Base-by-base conservation (phyloP, 2,113 vertebrate species). In the Riparia riparia region DNA sequence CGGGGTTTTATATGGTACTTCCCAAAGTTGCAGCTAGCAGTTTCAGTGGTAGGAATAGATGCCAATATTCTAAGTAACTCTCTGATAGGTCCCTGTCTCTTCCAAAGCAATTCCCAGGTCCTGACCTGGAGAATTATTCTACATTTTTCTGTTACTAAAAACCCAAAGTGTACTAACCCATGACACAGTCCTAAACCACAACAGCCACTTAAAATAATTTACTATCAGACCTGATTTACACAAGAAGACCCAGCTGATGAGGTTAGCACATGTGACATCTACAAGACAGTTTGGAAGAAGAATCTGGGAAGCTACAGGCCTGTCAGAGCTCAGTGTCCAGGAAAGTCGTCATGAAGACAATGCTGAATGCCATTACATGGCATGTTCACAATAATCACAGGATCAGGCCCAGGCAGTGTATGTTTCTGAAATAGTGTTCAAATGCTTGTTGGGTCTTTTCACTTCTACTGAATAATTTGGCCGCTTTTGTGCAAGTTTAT, bases 291-390 rank as follows among this genome's bases (percentile, higher is more conserved):
- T 17, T 1, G 0, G 42, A 66, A 82, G 20, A 22, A 66, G 5
- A 2, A 20, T 58, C 10, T 7, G 1, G n/a, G 7, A 28, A 60
- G 50, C 24, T 50, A 28, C 15, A 31, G 8, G 8, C 5, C 12
- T 72, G 8, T 50, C 32, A 50, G 5, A 34, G 7, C 2, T 80
- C 8, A 2, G 17, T 34, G 12, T 6, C 5, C 0, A 1, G 19
- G 14, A 73, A 95, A 11, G 8, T 53, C 16, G 53, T 10, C 6
- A 19, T 58, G 31, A 19, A 49, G 14, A 17, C 34, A 34, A 49
- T 24, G 4, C 2, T 44, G 13, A 44, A 32, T 54, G 14, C 2
- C 7, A 24, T 17, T 12, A 31, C 2, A 1, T 0, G 1, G 4
- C 12, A 41, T 10, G 0, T 42, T 63, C 22, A 15, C 10, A 42